phyloP scores from a whole-genome alignment of 2,888 invertebrate genomes.

The Drosophila histrio region DNA sequence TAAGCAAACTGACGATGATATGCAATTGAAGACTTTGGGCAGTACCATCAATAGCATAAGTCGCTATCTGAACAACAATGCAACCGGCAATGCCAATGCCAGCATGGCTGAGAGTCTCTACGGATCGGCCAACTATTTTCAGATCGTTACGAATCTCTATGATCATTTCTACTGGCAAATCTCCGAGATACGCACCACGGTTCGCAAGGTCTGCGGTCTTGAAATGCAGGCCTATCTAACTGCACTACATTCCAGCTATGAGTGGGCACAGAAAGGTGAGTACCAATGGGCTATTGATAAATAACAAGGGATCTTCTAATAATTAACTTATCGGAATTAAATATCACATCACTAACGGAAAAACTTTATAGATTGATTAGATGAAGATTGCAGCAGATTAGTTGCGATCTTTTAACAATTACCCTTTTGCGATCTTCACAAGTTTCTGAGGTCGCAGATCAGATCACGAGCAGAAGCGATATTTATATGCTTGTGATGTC shows the following conservation, averaged over 20 bases:
- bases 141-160: constrained; percentile 81
- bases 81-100: constrained; percentile 34
- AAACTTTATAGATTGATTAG: too few species aligned
- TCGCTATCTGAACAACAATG: constrained; percentile 68
- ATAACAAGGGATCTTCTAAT: too few species aligned
- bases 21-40: constrained; percentile 71
- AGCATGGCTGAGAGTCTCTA: constrained; percentile 64
- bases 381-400: not conserved
- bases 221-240: constrained; percentile 86
- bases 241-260: constrained; percentile 86
- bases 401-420: not conserved
- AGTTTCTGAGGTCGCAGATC: not conserved
- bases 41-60: constrained; percentile 82
- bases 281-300: constrained; percentile 61
- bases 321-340: too few species aligned
- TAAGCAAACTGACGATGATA: constrained; percentile 78
- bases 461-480: not conserved
- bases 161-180: constrained; percentile 84
- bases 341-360: too few species aligned
- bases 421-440: too few species aligned
- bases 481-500: too few species aligned
- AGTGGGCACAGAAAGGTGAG: constrained; percentile 93
- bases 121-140: constrained; percentile 79
- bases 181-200: constrained; percentile 83
- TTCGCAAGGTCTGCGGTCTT: constrained; percentile 85